Percentiles rank a stretch among this genome's conserved stretches.
phyloP scores from a whole-genome alignment of 2,797 vertebrate species.

The Glossophaga mutica region DNA sequence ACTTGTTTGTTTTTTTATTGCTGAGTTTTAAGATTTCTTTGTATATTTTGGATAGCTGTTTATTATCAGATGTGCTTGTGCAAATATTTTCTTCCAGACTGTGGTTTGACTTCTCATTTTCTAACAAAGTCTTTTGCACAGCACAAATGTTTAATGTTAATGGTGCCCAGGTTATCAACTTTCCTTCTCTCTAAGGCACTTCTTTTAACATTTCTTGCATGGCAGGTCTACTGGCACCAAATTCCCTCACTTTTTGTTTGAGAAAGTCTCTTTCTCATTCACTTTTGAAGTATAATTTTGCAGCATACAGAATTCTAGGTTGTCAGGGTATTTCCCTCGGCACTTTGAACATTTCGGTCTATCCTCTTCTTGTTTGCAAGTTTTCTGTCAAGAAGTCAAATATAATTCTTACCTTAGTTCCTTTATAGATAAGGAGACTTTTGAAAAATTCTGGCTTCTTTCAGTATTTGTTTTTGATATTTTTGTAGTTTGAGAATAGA shows the following conservation, averaged over 20 bases:
- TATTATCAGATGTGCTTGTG: background rate
- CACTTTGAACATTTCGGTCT: background rate
- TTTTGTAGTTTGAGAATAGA: background rate
- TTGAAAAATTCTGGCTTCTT: background rate
- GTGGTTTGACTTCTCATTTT: background rate
- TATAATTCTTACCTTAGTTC: background rate
- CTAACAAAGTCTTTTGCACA: background rate
- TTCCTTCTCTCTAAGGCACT: background rate
- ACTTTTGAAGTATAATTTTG: background rate
- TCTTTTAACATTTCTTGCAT: background rate
- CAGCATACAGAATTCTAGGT: background rate
- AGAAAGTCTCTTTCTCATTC: background rate
- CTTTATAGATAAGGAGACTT: background rate
- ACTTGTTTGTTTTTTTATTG: background rate
- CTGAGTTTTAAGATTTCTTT: background rate
- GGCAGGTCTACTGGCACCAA: background rate
- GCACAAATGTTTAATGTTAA: background rate
- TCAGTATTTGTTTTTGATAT: background rate
- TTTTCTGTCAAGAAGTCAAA: background rate
- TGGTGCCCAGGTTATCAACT: background rate
- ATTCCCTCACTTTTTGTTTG: background rate
- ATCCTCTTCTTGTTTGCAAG: background rate
- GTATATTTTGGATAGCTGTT: background rate
- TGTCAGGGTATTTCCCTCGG: background rate
- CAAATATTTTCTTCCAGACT: background rate